Conservation (phyloP, 2,797 vertebrate species). For the Rhodeus uyekii region DNA sequence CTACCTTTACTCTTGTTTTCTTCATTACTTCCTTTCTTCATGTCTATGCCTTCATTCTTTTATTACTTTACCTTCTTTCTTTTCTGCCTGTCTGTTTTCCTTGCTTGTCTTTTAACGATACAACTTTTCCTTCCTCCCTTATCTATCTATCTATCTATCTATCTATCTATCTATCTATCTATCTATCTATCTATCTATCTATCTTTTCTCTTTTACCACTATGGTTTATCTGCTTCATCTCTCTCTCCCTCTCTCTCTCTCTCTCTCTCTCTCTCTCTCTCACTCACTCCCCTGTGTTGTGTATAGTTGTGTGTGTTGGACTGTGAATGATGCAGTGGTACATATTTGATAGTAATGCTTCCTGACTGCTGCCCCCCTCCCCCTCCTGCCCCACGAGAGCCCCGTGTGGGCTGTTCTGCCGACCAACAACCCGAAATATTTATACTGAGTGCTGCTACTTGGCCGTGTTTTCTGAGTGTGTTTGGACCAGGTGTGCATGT, state of each 20-base stretch:
- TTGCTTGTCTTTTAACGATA: not conserved
- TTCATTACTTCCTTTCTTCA: not conserved
- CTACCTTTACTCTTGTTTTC: not conserved
- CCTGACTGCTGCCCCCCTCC: constrained; percentile 29
- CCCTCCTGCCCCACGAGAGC: constrained; percentile 30
- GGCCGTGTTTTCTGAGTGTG: constrained; percentile 25
- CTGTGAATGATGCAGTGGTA: constrained; percentile 49
- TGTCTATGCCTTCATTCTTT: too few species aligned
- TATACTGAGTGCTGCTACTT: constrained; percentile 57
- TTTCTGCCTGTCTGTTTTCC: not conserved
- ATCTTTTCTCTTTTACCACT: not conserved
- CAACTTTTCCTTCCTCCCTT: not conserved
- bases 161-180: not conserved
- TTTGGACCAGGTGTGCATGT: constrained; percentile 27
- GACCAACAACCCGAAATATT: constrained; percentile 67
- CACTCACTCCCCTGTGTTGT: constrained; percentile 12
- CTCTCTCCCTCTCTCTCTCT: not conserved
- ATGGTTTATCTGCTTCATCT: not conserved
- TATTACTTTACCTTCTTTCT: not conserved
- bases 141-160: not conserved
- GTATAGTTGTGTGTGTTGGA: constrained; percentile 40
- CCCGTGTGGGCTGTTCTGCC: constrained; percentile 48
- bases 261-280: not conserved
- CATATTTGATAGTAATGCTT: constrained; percentile 52
- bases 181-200: constrained; percentile 1